Evolutionary conservation across 2,888 invertebrate species (phyloP).

Genomic region (Agrochola circellaris): DNA sequence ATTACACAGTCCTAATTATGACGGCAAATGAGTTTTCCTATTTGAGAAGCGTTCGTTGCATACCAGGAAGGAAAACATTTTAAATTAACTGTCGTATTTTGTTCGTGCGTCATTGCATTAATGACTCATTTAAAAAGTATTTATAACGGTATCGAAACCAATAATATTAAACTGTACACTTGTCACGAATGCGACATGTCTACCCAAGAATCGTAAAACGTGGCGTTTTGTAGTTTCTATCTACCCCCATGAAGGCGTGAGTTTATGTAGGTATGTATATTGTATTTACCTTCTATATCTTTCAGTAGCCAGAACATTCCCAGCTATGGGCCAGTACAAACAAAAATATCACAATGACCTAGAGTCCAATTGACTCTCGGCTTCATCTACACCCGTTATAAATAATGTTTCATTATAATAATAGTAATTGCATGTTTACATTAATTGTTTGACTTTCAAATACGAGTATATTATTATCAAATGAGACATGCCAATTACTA

Average conservation of each 20-base stretch:
- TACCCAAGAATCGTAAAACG: neutral
- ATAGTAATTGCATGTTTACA: neutral
- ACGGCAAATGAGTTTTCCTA: neutral
- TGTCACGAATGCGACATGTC: neutral
- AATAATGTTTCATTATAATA: neutral
- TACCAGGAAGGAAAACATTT: neutral
- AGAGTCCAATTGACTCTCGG: neutral
- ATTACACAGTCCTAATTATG: neutral
- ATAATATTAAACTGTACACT: neutral
- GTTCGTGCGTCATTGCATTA: neutral
- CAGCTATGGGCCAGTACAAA: neutral
- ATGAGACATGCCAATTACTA: conserved; percentile 22
- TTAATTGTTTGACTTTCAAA: conserved; percentile 1
- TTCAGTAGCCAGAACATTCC: too few species aligned
- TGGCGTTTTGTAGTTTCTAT: neutral
- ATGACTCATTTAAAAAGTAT: neutral
- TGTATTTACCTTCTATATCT: too few species aligned
- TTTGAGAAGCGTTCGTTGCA: neutral
- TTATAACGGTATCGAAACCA: neutral
- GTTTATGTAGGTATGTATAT: neutral
- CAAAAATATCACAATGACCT: too few species aligned
- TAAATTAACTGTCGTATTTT: neutral
- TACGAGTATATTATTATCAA: neutral
- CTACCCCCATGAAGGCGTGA: neutral
- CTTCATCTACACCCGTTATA: neutral